Conservation (phyloP, 30 jellyfish, hydroid and myxozoan species). For the Clytia hemisphaerica region DNA sequence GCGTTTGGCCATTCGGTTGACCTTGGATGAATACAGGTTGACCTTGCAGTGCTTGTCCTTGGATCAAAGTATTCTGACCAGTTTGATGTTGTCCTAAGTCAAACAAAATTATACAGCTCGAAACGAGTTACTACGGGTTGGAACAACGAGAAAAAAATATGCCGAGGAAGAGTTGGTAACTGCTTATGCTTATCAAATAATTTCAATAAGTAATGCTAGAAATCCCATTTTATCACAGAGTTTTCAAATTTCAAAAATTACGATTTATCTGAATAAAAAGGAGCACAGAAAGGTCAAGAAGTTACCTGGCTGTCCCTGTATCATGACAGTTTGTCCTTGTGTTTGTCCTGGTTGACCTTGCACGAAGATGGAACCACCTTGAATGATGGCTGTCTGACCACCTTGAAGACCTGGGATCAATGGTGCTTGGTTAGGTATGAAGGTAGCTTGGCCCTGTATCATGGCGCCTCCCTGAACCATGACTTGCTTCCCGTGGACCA, state of each 20-base stretch:
- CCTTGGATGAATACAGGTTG: conserved; percentile 92
- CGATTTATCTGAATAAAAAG: too few species aligned
- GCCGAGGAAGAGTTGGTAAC: too few species aligned
- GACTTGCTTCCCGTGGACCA: conserved; percentile 94
- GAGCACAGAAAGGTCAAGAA: too few species aligned
- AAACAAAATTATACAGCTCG: not conserved
- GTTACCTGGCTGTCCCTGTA: conserved; percentile 52
- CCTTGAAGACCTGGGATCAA: conserved; percentile 89
- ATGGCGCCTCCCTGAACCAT: conserved; percentile 97
- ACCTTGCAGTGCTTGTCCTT: conserved; percentile 87
- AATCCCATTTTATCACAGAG: too few species aligned
- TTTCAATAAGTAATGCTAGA: too few species aligned
- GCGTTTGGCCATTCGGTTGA: conserved; percentile 18
- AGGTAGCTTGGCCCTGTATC: conserved; percentile 95
- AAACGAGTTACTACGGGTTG: not conserved
- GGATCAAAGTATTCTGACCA: conserved; percentile 60
- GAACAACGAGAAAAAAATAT: not conserved
- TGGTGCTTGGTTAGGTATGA: conserved; percentile 86
- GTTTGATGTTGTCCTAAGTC: conserved; percentile 62
- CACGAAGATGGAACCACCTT: conserved; percentile 86
- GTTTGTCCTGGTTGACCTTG: conserved; percentile 98
- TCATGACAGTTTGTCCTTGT: conserved; percentile 97
- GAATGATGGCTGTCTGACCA: conserved; percentile 93
- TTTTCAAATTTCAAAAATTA: too few species aligned
- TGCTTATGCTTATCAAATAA: too few species aligned